Evolutionary conservation across 2,888 invertebrate species (phyloP).

Genomic region (Rambutsinella grinnellia): DNA sequence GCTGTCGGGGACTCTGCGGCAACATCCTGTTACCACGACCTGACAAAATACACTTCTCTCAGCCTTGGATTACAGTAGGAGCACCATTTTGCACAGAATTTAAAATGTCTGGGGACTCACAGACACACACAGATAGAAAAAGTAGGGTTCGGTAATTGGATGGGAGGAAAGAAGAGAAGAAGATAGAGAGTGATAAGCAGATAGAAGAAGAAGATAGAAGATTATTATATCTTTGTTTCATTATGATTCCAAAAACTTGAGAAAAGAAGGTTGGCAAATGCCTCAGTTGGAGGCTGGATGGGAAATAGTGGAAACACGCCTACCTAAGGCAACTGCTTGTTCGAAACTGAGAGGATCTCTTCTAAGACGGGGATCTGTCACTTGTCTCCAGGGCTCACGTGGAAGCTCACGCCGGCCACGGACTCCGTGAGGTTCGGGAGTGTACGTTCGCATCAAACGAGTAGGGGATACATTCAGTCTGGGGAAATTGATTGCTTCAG

Average conservation of each 20-base stretch:
- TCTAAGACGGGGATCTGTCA: conserved; percentile 61
- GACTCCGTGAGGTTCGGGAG: conserved; percentile 61
- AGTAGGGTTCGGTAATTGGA: too few relatives aligned
- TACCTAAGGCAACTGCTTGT: conserved; percentile 66
- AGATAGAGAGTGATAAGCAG: conserved; percentile 8
- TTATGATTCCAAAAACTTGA: conserved; percentile 36
- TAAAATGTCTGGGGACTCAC: too few relatives aligned
- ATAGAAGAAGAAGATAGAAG: conserved; percentile 8
- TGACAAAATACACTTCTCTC: conserved; percentile 52
- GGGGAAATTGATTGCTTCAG: conserved; percentile 66
- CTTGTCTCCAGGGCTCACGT: conserved; percentile 64
- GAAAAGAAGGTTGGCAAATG: conserved; percentile 43
- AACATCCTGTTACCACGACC: conserved; percentile 65
- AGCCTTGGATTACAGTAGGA: conserved; percentile 36
- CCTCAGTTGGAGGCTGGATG: conserved; percentile 42
- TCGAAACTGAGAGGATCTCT: conserved; percentile 66
- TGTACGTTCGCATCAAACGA: conserved; percentile 61
- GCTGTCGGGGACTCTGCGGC: conserved; percentile 48
- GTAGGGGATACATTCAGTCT: conserved; percentile 65
- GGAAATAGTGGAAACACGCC: conserved; percentile 51
- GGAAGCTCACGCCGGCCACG: conserved; percentile 63
- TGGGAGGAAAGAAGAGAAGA: background rate
- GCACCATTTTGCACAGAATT: too few relatives aligned
- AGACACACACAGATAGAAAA: background rate
- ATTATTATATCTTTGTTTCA: background rate